Evolutionary conservation across 2,113 vertebrate species (phyloP), one percentile per base, ranked within the genome.

Genomic region (Microtus pennsylvanicus): DNA sequence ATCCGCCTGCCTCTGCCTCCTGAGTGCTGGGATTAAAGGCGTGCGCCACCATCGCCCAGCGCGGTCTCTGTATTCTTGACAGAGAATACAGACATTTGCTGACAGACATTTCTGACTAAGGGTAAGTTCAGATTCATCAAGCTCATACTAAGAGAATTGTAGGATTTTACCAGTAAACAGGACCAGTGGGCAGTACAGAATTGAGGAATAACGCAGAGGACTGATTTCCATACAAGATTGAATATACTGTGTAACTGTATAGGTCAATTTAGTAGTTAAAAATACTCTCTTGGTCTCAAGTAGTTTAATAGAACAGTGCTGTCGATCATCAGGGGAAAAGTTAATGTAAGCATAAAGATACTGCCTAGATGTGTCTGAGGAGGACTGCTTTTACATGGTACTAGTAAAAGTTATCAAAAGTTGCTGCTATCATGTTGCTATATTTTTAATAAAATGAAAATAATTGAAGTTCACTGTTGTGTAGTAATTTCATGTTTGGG

Each of bases 391-490:
- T 80, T 65, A 96, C 96, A 94, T 96, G 45, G 75, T 97, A 86
- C 45, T 52, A 58, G 13, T 97, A 93, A 97, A 97, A 95, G 96
- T 91, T 95, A 83, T 94, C 67, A 95, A 96, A 91, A 96, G 86
- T 89, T 96, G 88, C 92, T 97, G 63, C 87, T 96, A 92, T 65
- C 30, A 93, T 96, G 74, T 96, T 96, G 65, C 94, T 97, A 86
- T 96, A 97, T 98, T 98, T 95, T 94, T 98, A 98, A 98, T 98
- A 98, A 98, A 98, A 63, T 81, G 87, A 91, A 82, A 77, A 28
- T 91, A n/a, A 38, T 65, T 92, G 74, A 96, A 97, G 50, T 92
- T 86, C 81, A 92, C 67, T 97, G 93, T 96, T 63, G 96, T 95
- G 77, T 97, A 90, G n/a, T 96, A 95, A 91, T 97, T 95, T 87